Evolutionary conservation across 2,113 vertebrate species (phyloP), one percentile per base, ranked within the genome.

Genomic region (Pituophis catenifer): DNA sequence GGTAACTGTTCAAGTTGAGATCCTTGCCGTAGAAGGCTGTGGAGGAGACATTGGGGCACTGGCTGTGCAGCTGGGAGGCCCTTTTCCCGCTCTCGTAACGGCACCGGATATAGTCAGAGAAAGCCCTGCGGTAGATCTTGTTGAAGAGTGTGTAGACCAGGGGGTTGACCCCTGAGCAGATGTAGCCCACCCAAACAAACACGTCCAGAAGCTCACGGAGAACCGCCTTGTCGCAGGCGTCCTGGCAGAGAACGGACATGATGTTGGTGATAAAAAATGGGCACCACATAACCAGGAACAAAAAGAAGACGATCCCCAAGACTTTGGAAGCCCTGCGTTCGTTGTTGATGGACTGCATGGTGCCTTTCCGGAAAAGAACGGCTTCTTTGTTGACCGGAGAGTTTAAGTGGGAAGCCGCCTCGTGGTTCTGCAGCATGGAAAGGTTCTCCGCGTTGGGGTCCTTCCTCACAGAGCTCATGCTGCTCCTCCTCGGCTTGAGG

Each of bases 261-360:
- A 99, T 98, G 48, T 99, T 99, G 50, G 99, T 99, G 97, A 99
- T 98, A 97, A 99, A 99, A 94, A 99, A 99, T 0, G 99, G 99
- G 96, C 99, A 99, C 99, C 99, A 99, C 99, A 99, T 99, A 95
- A 99, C 92, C 93, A 99, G 98, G 97, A 99, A 99, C 96, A 99
- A 97, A 97, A 99, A 99, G 98, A 99, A 99, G 95, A 99, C 99
- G 0, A 99, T 98, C 59, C 99, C 99, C 95, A 99, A 97, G 91
- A 99, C 99, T 97, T 99, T 99, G 8, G 99, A 99, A 52, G 99
- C 99, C 93, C 99, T 98, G 86, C 97, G 98, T 95, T 99, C 99
- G 0, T 99, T 99, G 97, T 99, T 99, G 97, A 99, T 99, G 93
- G 99, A 99, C 97, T 99, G 99, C 99, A 99, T 99, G 94, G 99